Evolutionary conservation across 2,797 vertebrate genomes (phyloP), one percentile per base, ranked within the genome.

Genomic region (Falco peregrinus): DNA sequence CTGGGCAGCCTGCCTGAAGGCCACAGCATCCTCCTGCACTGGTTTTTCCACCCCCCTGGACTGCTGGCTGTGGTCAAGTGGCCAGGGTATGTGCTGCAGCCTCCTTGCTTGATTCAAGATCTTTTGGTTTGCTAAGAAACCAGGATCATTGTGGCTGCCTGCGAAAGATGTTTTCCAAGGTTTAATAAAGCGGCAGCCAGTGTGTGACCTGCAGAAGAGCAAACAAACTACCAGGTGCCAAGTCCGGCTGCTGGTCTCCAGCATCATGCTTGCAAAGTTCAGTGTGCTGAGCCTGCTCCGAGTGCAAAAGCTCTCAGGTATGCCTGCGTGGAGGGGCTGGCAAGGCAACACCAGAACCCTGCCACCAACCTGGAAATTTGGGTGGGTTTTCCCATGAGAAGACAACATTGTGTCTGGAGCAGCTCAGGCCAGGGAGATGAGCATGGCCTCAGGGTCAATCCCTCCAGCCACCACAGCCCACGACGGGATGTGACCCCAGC

Each of bases 401-500:
- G 31, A 14, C 17, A 53, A 80, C 3, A 19, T 0, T 6, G 31
- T 5, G 5, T 16, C 65, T 45, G 50, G 56, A 87, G 51, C 39
- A 77, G 25, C 18, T 83, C 51, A 33, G 65, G 47, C 20, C 35
- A 13, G 24, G 26, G 29, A 79, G 51, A 13, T 3, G 11, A 70
- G 37, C 37, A 43, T 43, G 39, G 33, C 7, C 31, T 47, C 7
- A 5, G 56, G 19, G 47, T 57, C 47, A 5, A 3, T 57, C 28
- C 24, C 41, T 57, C 60, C 2, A 4, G 21, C n/a, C 70, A 39
- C 20, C 1, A 0, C 33, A 84, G 37, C 39, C 61, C 67, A 20
- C 1, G 1, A 25, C 35, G 51, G 31, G 51, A 7, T 35, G 19
- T 29, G 16, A 54, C 16, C 17, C 29, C 51, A 33, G 5, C 0